These are phyloP conservation scores for Setipinna tenuifilis DNA, from an alignment of 2,797 vertebrate genomes.

Conservation along the genomic window DNA sequence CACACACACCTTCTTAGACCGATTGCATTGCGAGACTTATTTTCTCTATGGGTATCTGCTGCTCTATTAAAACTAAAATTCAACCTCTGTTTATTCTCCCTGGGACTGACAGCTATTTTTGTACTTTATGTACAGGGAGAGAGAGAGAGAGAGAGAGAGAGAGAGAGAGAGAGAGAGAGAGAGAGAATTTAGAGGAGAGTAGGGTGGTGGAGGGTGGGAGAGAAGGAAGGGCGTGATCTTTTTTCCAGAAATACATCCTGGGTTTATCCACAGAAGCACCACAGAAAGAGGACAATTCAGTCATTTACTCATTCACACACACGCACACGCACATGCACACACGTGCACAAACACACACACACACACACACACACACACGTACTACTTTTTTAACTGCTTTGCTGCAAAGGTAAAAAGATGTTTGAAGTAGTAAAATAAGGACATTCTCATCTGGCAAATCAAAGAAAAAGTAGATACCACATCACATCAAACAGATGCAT, in stretches of 20 bases:
- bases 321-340: neutral
- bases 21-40: neutral
- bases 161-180: neutral
- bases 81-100: slow-evolving; percentile 11
- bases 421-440: too few species aligned
- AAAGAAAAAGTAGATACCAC: too few species aligned
- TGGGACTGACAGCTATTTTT: neutral
- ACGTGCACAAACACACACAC: neutral
- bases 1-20: neutral
- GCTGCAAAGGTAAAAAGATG: too few species aligned
- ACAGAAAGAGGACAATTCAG: neutral
- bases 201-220: neutral
- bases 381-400: neutral
- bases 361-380: neutral
- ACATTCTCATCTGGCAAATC: too few species aligned
- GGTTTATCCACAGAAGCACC: slow-evolving; percentile 15
- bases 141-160: neutral
- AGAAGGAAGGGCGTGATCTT: slow-evolving; percentile 18
- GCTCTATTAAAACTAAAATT: slow-evolving; percentile 17
- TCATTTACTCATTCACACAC: slow-evolving; percentile 16
- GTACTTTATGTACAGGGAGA: neutral
- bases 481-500: too few species aligned
- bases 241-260: slow-evolving; percentile 15
- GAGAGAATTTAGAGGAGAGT: neutral
- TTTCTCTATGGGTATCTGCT: neutral